phyloP scores from a whole-genome alignment of 2,113 vertebrate genomes.

The Daboia siamensis region DNA sequence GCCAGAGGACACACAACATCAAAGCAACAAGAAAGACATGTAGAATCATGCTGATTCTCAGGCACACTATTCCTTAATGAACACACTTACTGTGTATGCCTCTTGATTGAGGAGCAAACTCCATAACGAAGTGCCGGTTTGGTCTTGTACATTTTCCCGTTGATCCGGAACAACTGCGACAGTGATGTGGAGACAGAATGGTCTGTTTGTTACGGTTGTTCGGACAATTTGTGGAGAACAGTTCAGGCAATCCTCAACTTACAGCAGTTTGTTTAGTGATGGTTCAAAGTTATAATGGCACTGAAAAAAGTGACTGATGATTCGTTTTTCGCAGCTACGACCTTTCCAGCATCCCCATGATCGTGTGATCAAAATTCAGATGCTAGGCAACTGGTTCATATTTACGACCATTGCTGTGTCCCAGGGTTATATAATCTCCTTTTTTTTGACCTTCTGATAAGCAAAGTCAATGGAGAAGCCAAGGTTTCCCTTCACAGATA shows the following conservation, averaged over 20 bases:
- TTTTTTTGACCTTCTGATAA: not conserved
- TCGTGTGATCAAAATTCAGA: not conserved
- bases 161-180: not conserved
- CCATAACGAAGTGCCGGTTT: not conserved
- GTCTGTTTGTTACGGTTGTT: not conserved
- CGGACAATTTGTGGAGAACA: not conserved
- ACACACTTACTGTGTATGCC: not conserved
- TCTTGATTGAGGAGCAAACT: not conserved
- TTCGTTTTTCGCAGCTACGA: not conserved
- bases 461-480: not conserved
- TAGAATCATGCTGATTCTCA: not conserved
- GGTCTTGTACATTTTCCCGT: not conserved
- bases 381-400: not conserved
- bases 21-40: not conserved
- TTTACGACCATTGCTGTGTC: not conserved
- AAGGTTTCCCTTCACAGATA: too few relatives aligned
- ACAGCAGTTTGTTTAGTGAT: not conserved
- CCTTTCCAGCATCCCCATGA: not conserved
- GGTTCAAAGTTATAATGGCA: not conserved
- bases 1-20: not conserved
- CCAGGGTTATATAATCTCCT: fast-evolving
- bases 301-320: not conserved
- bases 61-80: not conserved
- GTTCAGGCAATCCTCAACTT: not conserved
- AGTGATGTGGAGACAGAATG: not conserved